Evolutionary conservation across 2,797 vertebrate genomes (phyloP), one percentile per base, ranked within the genome.

Genomic region (Thalassophryne amazonica): DNA sequence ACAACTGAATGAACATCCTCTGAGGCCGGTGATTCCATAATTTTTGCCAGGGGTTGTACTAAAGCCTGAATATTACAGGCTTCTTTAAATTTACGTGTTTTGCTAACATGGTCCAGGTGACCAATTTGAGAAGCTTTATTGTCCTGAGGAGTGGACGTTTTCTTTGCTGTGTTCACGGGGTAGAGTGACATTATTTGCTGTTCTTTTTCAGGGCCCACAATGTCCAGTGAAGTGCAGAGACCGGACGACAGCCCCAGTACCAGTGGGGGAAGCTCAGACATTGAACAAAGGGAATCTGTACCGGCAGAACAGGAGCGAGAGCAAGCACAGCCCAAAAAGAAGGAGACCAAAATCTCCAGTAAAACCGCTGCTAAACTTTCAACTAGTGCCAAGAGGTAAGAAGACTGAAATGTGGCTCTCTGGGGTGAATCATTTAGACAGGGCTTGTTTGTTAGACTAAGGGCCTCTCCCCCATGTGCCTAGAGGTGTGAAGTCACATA

Each of bases 301-400:
- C 94, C 94, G 5, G 90, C 93, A 11, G 95, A 98, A 10, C 95
- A 95, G 81, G 97, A 98, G 83, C 90, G 94, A 15, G 95, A 98
- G 60, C 93, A 95, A 70, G 92, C 93, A 41, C 96, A 96, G 81
- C 96, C 95, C 76, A 99, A 97, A 86, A 99, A 98, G 90, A 99
- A 98, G 81, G 97, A 99, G 74, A 97, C 94, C 25, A 99, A 99
- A 90, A 97, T 99, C 85, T 98, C 95, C 32, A 98, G 94, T 85
- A 99, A 98, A 92, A 98, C 97, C 0, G 97, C 96, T 29, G 96
- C 97, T 80, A 99, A 98, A 84, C 88, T 99, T 80, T 99, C 97
- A 68, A 99, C 97, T 62, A 99, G 97, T 89, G 97, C 97, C 90
- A 99, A 99, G 92, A 95, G 97, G 97, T 96, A 89, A 85, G 54